phyloP scores from a whole-genome alignment of 1,140 invertebrate species.

The Lutraria rhynchaena region DNA sequence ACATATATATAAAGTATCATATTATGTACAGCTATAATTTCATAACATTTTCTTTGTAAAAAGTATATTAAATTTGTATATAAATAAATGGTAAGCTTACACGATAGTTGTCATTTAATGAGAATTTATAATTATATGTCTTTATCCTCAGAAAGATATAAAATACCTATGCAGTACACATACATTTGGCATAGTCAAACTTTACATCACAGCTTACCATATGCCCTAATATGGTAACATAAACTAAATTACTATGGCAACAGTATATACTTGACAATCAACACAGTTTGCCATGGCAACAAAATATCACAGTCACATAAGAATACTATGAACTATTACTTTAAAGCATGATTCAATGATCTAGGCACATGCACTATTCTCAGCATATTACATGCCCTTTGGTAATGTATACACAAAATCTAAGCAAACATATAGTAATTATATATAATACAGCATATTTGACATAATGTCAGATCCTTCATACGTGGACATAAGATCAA shows the following conservation, averaged over 20 bases:
- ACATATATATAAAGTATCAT: too few relatives aligned
- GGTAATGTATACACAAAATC: neutral
- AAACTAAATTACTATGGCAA: slow-evolving; percentile 39
- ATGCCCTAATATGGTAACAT: slow-evolving; percentile 17
- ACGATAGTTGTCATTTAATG: too few relatives aligned
- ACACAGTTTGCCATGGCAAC: slow-evolving; percentile 25
- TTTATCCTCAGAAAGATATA: too few relatives aligned
- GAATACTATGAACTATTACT: slow-evolving; percentile 47
- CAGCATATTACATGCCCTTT: neutral
- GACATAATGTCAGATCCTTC: neutral
- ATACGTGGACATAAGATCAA: neutral
- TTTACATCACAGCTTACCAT: neutral
- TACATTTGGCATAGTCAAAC: neutral
- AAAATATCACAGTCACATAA: slow-evolving; percentile 57
- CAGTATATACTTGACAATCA: slow-evolving; percentile 15
- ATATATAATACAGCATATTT: neutral
- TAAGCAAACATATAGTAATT: neutral
- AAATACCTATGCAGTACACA: too few relatives aligned
- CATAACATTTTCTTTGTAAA: too few relatives aligned
- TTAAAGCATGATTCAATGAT: slow-evolving; percentile 2
- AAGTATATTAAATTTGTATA: too few relatives aligned
- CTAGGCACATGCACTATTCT: neutral
- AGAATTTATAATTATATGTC: too few relatives aligned
- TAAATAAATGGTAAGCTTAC: too few relatives aligned
- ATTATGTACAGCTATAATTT: too few relatives aligned